Evolutionary conservation across 2,888 invertebrate species (phyloP), one percentile per base, ranked within the genome.

Genomic region (Platycheirus albimanus): DNA sequence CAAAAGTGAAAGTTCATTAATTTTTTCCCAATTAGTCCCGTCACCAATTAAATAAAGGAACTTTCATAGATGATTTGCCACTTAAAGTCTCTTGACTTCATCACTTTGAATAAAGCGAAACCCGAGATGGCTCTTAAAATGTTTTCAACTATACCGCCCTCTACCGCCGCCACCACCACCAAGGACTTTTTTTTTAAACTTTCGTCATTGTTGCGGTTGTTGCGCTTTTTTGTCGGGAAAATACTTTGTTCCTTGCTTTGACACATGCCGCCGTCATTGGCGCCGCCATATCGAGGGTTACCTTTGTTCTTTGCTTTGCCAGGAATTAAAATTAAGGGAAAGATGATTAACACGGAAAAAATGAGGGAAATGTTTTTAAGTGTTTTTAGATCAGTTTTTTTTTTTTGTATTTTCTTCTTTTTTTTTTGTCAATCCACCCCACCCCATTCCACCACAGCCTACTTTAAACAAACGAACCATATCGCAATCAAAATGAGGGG

Each of bases 41-140:
- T 83, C 83, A 83, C 83, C 83, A 77, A 83, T 83, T 83, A 77
- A 77, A 83, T 83, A 71, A 83, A 54, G 76, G 45, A 83, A 83
- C 69, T 83, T 83, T 83, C 72, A 83, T 77, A 77, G 83, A 77
- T 77, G 83, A 83, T 83, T 83, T 83, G 77, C 81, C 77, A 83
- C 83, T 83, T 83, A 83, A 83, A 77, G 81, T 72, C 67, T 77
- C 81, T 56, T 67, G 67, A 76, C 70, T 75, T 80, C 20, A 76
- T 47, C 71, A 28, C 24, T 66, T 71, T 45, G 72, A 71, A 56
- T 28, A 74, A 71, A 56, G 17, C 30, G 77, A 77, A 83, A 83
- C 71, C 72, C 54, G 81, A 77, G 72, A 83, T 54, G 77, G 72
- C 77, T 83, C 72, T 83, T 83, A 83, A 83, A 83, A 83, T 72